Evolutionary conservation across 2,797 vertebrate genomes (phyloP), one percentile per base, ranked within the genome.

Genomic region (Serranus cabrilla): DNA sequence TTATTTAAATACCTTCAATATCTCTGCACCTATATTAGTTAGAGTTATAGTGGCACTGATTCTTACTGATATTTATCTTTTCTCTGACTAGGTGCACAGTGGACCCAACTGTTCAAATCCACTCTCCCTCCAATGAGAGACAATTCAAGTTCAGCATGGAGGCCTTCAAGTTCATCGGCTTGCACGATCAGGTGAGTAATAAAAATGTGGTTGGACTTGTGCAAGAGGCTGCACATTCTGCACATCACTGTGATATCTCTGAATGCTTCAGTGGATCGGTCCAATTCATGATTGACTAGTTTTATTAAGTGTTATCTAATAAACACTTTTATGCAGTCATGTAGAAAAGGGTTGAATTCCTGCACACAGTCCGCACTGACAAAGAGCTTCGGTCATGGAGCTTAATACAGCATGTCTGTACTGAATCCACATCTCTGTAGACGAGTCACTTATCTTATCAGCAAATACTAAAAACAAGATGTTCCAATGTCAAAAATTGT

Each of bases 81-180:
- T 0, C 43, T 70, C 34, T 49, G 21, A 62, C 25, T 20, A 95
- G 93, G 18, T 95, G 93, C 37, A 25, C 16, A 5, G 20, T 81
- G 63, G 94, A 94, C 71, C 20, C 80, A 2, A 94, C 94, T 0
- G 54, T 93, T 47, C 3, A 71, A 16, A 60, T 83, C 42, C 69
- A 92, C 70, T 0, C 65, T 7, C 0, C 64, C 1, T 7, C 7
- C n/a, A 37, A 84, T 9, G 1, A 67, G 2, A 83, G 52, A 11
- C 61, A 87, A 0, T 93, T 90, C 71, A 59, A 27, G 52, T 91
- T 95, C 80, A 90, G 89, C 80, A 56, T 94, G 43, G 90, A 94
- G 64, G 92, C 92, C 65, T 95, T 95, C 82, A 83, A 92, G 57
- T 95, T 95, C 76, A 94, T 94, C 23, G 93, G 94, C 40, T 1